Evolutionary conservation across 2,113 vertebrate genomes (phyloP).

Genomic region (Carassius auratus): DNA sequence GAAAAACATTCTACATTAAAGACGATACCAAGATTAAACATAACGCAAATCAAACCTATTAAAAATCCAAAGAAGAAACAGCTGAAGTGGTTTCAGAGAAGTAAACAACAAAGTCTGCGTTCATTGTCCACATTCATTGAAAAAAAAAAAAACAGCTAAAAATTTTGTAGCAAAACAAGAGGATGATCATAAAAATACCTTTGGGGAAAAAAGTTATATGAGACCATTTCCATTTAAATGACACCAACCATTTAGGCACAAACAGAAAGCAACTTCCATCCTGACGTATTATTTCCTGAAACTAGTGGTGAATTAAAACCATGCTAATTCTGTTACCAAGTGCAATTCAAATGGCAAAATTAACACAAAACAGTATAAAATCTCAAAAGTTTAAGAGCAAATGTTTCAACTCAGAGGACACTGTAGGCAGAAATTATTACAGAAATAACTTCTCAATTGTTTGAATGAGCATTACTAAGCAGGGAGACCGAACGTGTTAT

Average conservation of each 20-base stretch:
- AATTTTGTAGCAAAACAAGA: neutral
- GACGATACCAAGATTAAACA: neutral
- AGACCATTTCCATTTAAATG: constrained; percentile 25
- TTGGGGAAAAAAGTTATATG: constrained; percentile 13
- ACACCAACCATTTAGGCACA: constrained; percentile 28
- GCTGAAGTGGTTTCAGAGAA: constrained; percentile 1
- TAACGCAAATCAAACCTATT: neutral
- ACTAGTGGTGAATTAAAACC: constrained; percentile 22
- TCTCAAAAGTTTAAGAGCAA: constrained; percentile 2
- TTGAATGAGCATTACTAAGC: neutral
- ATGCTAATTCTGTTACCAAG: neutral
- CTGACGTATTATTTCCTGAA: constrained; percentile 28
- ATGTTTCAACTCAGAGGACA: constrained; percentile 15
- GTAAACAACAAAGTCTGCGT: neutral
- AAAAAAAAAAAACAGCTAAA: neutral
- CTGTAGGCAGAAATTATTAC: neutral
- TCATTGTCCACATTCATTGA: neutral
- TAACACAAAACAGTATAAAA: constrained; percentile 16
- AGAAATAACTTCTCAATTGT: neutral
- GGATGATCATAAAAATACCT: neutral
- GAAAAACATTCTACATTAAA: constrained; percentile 17
- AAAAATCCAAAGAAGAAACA: constrained; percentile 10
- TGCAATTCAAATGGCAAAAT: neutral
- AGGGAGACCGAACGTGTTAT: too few species aligned
- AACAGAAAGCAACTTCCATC: constrained; percentile 24